A percentile compares a stretch with the other conserved stretches of the same genome.
These are phyloP conservation scores for Sebastes paucispinis DNA, from an alignment of 2,797 vertebrate genomes.

Conservation along the genomic window DNA sequence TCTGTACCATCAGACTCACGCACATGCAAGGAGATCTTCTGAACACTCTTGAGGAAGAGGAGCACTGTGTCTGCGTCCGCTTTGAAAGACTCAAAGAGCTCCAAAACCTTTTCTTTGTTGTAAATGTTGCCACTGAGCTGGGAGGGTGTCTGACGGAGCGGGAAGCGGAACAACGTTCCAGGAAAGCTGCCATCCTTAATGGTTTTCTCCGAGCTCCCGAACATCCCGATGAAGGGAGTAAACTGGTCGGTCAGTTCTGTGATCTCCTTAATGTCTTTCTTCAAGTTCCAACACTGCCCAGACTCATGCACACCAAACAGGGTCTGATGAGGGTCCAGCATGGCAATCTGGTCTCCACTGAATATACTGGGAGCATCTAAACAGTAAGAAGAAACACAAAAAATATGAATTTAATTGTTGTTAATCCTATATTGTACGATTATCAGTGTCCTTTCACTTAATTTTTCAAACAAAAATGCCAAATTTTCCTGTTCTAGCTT, in stretches of 20 bases:
- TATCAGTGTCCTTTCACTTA: background rate
- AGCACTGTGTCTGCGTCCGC: constrained; percentile 95
- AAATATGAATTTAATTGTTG: background rate
- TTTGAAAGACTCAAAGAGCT: constrained; percentile 97
- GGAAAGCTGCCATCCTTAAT: constrained; percentile 89
- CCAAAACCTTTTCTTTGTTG: constrained; percentile 95
- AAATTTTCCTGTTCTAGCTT: background rate
- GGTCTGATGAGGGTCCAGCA: constrained; percentile 97
- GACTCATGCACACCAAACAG: constrained; percentile 96
- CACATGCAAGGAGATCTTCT: constrained; percentile 91
- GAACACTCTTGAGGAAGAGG: constrained; percentile 95
- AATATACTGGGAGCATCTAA: constrained; percentile 98
- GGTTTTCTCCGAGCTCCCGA: constrained; percentile 92
- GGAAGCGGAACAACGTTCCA: constrained; percentile 98
- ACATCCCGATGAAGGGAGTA: constrained; percentile 91
- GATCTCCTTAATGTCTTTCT: constrained; percentile 93
- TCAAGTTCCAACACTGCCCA: constrained; percentile 98
- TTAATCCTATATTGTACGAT: background rate
- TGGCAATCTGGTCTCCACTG: constrained; percentile 97
- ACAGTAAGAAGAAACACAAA: constrained; percentile 15
- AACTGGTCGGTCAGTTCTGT: constrained; percentile 92
- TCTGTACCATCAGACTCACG: constrained; percentile 92
- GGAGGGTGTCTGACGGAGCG: constrained; percentile 92
- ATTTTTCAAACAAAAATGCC: background rate
- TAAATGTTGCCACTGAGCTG: constrained; percentile 95